Evolutionary conservation across 2,797 vertebrate genomes (phyloP), one percentile per base, ranked within the genome.

Genomic region (Cynodonichthys magdalenae): DNA sequence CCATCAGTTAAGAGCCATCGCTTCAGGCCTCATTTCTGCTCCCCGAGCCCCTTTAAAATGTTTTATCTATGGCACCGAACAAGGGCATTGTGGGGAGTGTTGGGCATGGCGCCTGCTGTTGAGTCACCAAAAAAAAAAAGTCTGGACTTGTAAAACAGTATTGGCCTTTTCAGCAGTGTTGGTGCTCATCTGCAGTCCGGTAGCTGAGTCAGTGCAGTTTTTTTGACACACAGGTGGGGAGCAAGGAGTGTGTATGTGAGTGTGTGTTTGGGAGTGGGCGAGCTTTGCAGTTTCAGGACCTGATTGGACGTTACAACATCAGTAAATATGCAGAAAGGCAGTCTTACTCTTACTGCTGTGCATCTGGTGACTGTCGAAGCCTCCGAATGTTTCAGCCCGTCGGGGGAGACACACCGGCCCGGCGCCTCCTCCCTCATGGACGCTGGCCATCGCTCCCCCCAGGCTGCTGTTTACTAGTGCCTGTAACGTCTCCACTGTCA

Each of bases 281-380:
- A 50, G 6, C 71, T 27, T 45, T 12, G 20, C 27, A 27, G 27
- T 52, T 50, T 27, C n/a, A 36, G 49, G 11, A 53, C 39, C 41
- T 49, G 0, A 39, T 44, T 18, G 19, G 15, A 58, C n/a, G 20
- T 18, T 48, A 15, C 66, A 17, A 49, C 19, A 46, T 24, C 42
- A 51, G 18, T 29, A 49, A 14, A 45, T 14, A 15, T 19, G 18
- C 41, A 51, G 28, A 62, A 41, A 14, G 34, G 44, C 42, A 31
- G 36, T 66, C 94, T 92, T 74, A 98, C 97, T 87, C 89, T 97
- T 99, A 27, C 93, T 94, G 62, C 90, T 89, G 1, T 92, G 96
- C 95, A 98, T 97, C 90, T 97, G 97, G 80, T 99, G 96, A 74
- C 96, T 97, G 91, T 99, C 98, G 68, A 99, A 99, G 15, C 97